Conservation (phyloP, 2,888 invertebrate species). For the Steinernema hermaphroditum region DNA sequence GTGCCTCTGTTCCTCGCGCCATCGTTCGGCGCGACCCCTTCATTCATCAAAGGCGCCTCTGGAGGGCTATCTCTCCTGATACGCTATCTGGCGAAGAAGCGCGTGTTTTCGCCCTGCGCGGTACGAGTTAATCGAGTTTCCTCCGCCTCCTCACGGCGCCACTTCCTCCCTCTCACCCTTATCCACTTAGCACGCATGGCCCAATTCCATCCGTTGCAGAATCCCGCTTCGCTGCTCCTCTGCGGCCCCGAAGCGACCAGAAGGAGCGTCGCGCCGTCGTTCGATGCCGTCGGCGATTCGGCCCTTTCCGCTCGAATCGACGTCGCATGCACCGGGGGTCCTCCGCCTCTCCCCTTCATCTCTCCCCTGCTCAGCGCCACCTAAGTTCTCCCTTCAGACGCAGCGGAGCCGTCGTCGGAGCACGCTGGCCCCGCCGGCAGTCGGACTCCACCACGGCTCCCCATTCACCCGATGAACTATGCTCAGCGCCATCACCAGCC, state of each 20-base stretch:
- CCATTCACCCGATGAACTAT: constrained; percentile 28
- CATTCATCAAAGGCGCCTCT: constrained; percentile 15
- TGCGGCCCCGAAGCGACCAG: not conserved
- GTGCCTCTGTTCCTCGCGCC: not conserved
- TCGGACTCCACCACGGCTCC: constrained; percentile 23
- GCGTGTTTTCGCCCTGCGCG: constrained; percentile 15
- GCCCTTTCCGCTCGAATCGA: not conserved
- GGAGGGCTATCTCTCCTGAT: not conserved
- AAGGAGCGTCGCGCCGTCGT: constrained; percentile 4
- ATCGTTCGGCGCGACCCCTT: not conserved
- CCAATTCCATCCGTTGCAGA: not conserved
- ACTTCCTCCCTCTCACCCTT: no score
- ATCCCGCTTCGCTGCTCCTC: not conserved
- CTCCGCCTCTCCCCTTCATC: not conserved
- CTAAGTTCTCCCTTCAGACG: not conserved
- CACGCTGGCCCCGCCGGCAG: constrained; percentile 23
- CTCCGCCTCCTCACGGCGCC: not conserved
- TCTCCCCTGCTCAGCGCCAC: constrained; percentile 12
- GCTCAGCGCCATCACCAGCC: constrained; percentile 7
- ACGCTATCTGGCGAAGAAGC: not conserved
- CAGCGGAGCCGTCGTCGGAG: constrained; percentile 13
- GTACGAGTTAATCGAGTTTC: constrained; percentile 20
- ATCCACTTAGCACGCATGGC: no score
- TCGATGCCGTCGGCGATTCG: constrained; percentile 14
- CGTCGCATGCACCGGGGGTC: constrained; percentile 24